Conservation (phyloP, 2,113 vertebrate genomes). For the Python bivittatus region DNA sequence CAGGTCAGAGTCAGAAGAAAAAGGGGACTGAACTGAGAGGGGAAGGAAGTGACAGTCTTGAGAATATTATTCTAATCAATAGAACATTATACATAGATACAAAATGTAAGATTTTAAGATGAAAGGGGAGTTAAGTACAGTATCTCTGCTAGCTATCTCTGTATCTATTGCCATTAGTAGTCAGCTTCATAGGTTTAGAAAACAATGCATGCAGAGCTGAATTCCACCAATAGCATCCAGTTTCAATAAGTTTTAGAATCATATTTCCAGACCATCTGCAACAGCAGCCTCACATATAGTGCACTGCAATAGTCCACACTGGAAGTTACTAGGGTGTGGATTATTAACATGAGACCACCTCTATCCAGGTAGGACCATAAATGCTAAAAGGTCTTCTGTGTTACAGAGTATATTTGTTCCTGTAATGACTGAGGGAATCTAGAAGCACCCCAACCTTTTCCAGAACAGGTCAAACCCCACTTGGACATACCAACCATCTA, state of each 20-base stretch:
- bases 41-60: not conserved
- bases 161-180: not conserved
- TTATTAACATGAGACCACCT: not conserved
- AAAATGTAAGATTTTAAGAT: not conserved
- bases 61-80: not conserved
- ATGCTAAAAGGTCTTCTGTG: not conserved
- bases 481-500: not conserved
- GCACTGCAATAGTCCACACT: not conserved
- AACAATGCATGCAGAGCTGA: not conserved
- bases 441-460: not conserved
- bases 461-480: not conserved
- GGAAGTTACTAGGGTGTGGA: not conserved
- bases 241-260: not conserved
- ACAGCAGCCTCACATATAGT: not conserved
- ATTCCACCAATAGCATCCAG: not conserved
- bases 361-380: not conserved
- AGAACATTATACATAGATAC: not conserved
- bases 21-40: not conserved
- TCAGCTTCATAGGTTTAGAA: not conserved
- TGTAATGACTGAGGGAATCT: not conserved
- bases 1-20: not conserved
- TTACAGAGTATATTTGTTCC: not conserved
- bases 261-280: not conserved
- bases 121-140: not conserved
- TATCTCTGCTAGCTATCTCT: not conserved